Conservation (phyloP, 2,888 invertebrate species). For the Ophion ventricosus region DNA sequence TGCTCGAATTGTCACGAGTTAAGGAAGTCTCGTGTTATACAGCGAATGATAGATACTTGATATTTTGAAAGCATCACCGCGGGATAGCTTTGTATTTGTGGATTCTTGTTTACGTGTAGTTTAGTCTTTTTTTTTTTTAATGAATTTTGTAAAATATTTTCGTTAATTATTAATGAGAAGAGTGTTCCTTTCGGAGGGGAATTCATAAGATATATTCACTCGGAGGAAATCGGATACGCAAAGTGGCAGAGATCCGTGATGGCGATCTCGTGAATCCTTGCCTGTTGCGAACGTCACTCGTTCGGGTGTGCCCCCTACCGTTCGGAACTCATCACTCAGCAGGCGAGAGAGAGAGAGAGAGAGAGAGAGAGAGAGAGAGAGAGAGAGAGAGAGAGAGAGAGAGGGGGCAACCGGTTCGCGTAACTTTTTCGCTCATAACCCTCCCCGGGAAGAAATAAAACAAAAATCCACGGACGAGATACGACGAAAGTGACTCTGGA, state of each 20-base stretch:
- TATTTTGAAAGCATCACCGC: background rate
- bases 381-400: constrained; percentile 26
- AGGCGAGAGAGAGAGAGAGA: background rate
- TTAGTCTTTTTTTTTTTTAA: background rate
- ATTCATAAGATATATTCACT: constrained; percentile 19
- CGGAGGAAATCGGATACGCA: constrained; percentile 31
- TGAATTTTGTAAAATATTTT: background rate
- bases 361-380: background rate
- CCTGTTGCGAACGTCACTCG: constrained; percentile 39
- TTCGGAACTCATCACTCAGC: constrained; percentile 43
- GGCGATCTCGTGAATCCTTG: constrained; percentile 47
- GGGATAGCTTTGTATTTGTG: background rate
- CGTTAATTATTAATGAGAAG: constrained; percentile 9
- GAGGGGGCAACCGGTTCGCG: constrained; percentile 46
- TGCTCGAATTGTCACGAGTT: too few species aligned
- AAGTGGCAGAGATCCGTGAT: constrained; percentile 18
- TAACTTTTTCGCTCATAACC: constrained; percentile 32
- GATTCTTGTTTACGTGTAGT: background rate
- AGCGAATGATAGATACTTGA: background rate
- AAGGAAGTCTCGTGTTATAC: background rate
- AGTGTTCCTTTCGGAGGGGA: constrained; percentile 13
- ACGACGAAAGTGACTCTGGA: background rate
- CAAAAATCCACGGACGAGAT: constrained; percentile 8
- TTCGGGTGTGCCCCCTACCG: constrained; percentile 36
- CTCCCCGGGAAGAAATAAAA: constrained; percentile 36